phyloP scores from a whole-genome alignment of 1,140 invertebrate species.

The Orchesella cincta region DNA sequence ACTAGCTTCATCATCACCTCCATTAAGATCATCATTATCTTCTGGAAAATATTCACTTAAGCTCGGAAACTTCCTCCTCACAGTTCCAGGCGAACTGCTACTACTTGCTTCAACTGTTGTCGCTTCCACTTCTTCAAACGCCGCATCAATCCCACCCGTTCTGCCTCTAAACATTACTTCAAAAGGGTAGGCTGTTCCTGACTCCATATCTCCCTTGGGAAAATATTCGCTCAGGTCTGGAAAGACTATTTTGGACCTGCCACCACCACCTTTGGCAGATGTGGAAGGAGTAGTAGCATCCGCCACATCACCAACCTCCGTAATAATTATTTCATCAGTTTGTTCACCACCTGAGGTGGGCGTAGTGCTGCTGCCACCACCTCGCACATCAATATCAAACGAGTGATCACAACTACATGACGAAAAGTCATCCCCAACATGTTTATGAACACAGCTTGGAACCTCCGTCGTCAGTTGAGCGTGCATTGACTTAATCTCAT shows the following conservation, averaged over 20 bases:
- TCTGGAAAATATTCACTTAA: neutral
- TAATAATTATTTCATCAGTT: neutral
- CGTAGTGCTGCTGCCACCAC: neutral
- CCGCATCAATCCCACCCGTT: neutral
- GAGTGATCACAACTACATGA: neutral
- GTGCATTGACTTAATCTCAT: neutral
- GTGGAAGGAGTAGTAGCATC: neutral
- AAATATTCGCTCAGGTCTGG: neutral
- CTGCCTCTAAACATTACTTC: neutral
- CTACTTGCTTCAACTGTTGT: neutral
- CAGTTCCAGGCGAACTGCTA: neutral
- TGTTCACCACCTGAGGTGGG: neutral
- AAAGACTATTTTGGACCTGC: neutral
- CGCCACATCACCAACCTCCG: neutral
- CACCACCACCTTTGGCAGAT: neutral
- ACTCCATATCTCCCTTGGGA: neutral
- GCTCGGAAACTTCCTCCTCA: neutral
- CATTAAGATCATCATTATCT: neutral
- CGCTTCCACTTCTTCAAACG: neutral
- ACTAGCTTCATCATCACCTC: neutral
- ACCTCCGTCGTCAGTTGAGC: neutral
- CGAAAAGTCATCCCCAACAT: neutral
- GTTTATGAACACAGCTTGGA: neutral
- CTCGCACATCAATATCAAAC: neutral
- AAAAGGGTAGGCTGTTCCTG: neutral